Base-by-base conservation (phyloP, 2,113 vertebrate species). In the Antechinus flavipes region DNA sequence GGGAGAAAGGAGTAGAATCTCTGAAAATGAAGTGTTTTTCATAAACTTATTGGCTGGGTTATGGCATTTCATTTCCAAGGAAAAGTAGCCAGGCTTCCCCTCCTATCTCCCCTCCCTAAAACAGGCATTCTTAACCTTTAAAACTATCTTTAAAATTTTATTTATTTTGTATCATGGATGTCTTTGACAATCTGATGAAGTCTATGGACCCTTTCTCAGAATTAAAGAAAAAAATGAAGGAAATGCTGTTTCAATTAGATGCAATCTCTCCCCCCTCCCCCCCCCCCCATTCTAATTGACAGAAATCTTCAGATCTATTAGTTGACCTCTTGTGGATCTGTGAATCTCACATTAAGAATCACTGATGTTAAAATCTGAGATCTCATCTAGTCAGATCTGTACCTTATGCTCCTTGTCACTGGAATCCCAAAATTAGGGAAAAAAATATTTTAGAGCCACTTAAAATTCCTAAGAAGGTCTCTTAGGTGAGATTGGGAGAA, bases 31-130 rank as follows among this genome's bases (percentile, higher is more conserved):
- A 91, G 42, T 52, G 25, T 93, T 84, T 96, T 91, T 95, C 89
- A 96, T 93, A 95, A 97, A 92, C 54, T 94, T 26, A n/a, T 92
- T 94, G 93, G 91, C 84, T 53, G 47, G 76, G 58, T 10, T 27
- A 56, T 8, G 26, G 1, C 35, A 93, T 95, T 97, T 96, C 91
- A 97, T 95, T 94, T 89, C 47, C 90, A 58, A 56, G 53, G 94
- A 92, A 95, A 97, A 96, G 56, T 93, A 95, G 93, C 91, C 90
- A 89, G 68, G 19, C 49, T 54, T 97, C 94, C 91, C 54, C 94
- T 96, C 90, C 96, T 94, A 94, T 90, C 26, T 94, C 91, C 90
- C 93, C 68, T 84, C n/a, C 16, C 68, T 42, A 22, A 42, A 84
- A 22, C 35, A 42, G 68, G n/a, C 16, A 8, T 84, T 42, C 68